Conservation (phyloP, 2,888 invertebrate species). For the Parapristionchus giblindavisi region DNA sequence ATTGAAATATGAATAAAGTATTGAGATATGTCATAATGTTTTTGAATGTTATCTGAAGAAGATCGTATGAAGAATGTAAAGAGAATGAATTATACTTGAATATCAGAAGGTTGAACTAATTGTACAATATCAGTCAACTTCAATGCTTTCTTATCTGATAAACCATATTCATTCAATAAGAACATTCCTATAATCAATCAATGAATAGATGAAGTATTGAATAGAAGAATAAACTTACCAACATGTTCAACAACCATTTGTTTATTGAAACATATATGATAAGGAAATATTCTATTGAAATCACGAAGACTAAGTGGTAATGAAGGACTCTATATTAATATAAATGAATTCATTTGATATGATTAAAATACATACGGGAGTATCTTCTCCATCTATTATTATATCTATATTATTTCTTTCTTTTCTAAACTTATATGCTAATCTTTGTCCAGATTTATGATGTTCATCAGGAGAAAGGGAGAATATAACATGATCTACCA, state of each 20-base stretch:
- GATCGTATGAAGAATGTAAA: not conserved
- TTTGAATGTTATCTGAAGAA: conserved; percentile 60
- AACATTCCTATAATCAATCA: conserved; percentile 50
- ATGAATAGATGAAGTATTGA: not conserved
- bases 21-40: conserved; percentile 61
- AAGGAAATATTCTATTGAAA: conserved; percentile 61
- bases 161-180: conserved; percentile 57
- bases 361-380: not conserved
- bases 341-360: not conserved
- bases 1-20: conserved; percentile 65
- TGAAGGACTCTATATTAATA: not conserved
- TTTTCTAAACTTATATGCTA: conserved; percentile 51
- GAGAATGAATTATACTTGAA: conserved; percentile 48
- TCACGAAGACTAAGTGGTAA: conserved; percentile 41
- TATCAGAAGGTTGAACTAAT: conserved; percentile 63
- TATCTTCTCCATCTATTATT: conserved; percentile 25
- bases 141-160: conserved; percentile 59
- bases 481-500: conserved; percentile 64
- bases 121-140: conserved; percentile 64
- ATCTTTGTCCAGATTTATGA: conserved; percentile 49
- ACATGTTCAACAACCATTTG: conserved; percentile 65
- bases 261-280: conserved; percentile 66
- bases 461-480: conserved; percentile 57
- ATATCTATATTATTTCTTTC: conserved; percentile 38
- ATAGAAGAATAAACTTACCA: conserved; percentile 44